phyloP scores from a whole-genome alignment of 2,888 invertebrate species.

The Lepeophtheirus nordmannii region DNA sequence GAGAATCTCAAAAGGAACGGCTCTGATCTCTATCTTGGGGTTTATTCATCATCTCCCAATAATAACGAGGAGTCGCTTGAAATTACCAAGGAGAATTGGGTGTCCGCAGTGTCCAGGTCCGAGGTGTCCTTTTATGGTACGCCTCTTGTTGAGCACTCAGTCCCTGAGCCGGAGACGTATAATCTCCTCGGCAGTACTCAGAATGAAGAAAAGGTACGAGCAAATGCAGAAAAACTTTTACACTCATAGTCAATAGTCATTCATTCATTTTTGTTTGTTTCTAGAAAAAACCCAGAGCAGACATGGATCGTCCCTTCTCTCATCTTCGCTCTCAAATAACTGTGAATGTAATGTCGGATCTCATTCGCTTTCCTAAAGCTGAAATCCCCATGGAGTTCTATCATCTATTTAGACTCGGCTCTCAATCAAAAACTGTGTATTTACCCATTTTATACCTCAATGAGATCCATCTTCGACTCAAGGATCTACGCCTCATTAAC shows the following conservation, averaged over 20 bases:
- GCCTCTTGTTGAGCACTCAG: constrained; percentile 52
- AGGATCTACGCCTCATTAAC: constrained; percentile 53
- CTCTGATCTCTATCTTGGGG: constrained; percentile 54
- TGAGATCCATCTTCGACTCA: constrained; percentile 59
- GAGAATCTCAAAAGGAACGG: constrained; percentile 48
- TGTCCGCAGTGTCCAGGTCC: constrained; percentile 45
- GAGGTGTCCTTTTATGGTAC: constrained; percentile 46
- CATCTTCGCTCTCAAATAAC: constrained; percentile 58
- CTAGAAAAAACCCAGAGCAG: constrained; percentile 7
- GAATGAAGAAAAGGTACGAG: background rate
- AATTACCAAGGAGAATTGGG: constrained; percentile 37
- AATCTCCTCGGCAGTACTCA: constrained; percentile 33
- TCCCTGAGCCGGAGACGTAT: constrained; percentile 51
- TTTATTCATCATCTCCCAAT: constrained; percentile 42
- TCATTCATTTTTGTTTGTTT: background rate
- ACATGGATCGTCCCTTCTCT: constrained; percentile 43
- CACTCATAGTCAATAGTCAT: too few relatives aligned
- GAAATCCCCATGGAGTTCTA: constrained; percentile 35
- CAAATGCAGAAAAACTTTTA: too few relatives aligned
- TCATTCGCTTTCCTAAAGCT: constrained; percentile 46
- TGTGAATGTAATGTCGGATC: constrained; percentile 60
- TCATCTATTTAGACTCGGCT: constrained; percentile 51
- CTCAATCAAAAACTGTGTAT: constrained; percentile 45
- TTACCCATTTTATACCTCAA: constrained; percentile 70
- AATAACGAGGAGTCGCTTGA: constrained; percentile 9